Evolutionary conservation across 1,140 invertebrate species (phyloP), one percentile per base, ranked within the genome.

Genomic region (Episyrphus balteatus): DNA sequence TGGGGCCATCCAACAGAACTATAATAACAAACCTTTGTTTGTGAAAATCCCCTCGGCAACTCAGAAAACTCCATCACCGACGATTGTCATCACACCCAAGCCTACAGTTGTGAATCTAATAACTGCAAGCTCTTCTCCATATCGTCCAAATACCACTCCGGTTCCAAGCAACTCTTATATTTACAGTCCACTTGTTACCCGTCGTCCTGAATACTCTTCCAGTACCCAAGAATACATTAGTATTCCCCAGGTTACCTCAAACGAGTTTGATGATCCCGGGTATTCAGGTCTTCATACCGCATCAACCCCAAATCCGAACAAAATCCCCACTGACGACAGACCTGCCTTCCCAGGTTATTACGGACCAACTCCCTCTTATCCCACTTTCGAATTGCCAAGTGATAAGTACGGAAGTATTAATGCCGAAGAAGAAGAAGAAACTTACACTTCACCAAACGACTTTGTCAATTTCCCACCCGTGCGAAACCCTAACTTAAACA

Each of bases 381-480:
- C 63, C 3, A 59, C 63, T n/a, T 66, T 64, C 51, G 48, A 54
- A 5, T 55, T 64, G 31, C 63, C 63, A 0, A 58, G 59, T 18
- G 63, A 66, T 21, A 66, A 65, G 39, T 37, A 59, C 2, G 63
- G 54, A 7, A 52, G 52, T 10, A 32, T 26, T 12, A 32, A 10
- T n/a, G n/a, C n/a, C 11, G 44, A 52, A 7, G 68, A 66, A 0
- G 69, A 66, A 55, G 69, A 70, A 30, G 75, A 77, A 56, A 55
- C 69, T 7, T 73, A 79, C 45, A 81, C 79, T 0, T 75, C 78
- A 1, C 73, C 79, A 0, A 81, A 86, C 51, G 82, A 86, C 48
- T 64, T 83, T 6, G 79, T 82, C 15, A 87, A 86, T 51, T 89
- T 89, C 67, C 86, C 86, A 26, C 86, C 86, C 0, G 86, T 87